Percentiles rank a stretch among this genome's conserved stretches.
phyloP scores from a whole-genome alignment of 1,140 invertebrate genomes.

The Scaptomyza montana region DNA sequence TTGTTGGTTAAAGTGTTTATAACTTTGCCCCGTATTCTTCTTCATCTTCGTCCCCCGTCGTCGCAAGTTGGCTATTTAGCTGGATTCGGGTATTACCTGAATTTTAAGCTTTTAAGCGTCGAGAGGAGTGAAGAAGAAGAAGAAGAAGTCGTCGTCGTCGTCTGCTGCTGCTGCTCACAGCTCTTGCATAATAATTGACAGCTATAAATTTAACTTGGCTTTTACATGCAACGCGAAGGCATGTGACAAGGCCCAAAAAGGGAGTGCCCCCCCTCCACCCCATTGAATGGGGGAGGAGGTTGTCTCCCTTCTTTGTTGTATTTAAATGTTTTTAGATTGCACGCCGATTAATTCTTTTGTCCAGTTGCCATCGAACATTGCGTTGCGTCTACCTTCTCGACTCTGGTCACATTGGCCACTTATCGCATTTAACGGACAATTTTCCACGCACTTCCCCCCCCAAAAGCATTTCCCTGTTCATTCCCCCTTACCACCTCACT shows the following conservation, averaged over 20 bases:
- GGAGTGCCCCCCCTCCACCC: too few relatives aligned
- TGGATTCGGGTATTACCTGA: constrained; percentile 70
- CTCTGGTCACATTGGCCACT: constrained; percentile 15
- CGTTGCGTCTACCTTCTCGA: background rate
- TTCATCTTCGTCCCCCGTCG: background rate
- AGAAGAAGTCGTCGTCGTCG: constrained; percentile 13
- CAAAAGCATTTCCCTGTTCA: background rate
- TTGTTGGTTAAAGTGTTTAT: constrained; percentile 36
- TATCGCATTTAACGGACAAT: constrained; percentile 35
- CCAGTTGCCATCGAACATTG: constrained; percentile 14
- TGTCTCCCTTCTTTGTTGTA: background rate
- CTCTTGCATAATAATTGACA: constrained; percentile 84
- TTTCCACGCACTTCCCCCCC: constrained; percentile 1
- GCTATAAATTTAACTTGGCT: constrained; percentile 78
- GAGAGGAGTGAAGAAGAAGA: background rate
- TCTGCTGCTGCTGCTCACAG: constrained; percentile 51
- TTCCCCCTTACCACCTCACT: background rate
- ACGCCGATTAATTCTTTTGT: constrained; percentile 58
- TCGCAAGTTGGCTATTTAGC: constrained; percentile 1
- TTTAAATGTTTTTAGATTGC: background rate
- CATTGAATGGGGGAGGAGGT: background rate
- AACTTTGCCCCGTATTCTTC: constrained; percentile 16
- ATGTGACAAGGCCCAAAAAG: too few relatives aligned
- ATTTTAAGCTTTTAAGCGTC: constrained; percentile 43
- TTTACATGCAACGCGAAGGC: constrained; percentile 28